Conservation (phyloP, 2,797 vertebrate species). For the Nannoperca obscura region DNA sequence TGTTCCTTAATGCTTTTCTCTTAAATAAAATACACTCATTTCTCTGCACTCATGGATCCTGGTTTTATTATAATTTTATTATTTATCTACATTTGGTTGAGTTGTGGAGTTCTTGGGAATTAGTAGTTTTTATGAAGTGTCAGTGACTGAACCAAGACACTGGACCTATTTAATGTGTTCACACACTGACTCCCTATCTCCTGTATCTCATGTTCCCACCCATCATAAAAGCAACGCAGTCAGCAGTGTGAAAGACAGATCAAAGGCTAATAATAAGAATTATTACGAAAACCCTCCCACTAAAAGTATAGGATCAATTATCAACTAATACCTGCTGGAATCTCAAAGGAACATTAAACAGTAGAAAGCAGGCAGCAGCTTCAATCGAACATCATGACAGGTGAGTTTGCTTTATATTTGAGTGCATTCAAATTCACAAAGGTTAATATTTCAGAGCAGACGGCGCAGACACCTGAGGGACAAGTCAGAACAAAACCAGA, state of each 20-base stretch:
- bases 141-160: neutral
- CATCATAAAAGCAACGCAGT: conserved; percentile 74
- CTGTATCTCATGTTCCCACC: conserved; percentile 55
- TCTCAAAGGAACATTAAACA: conserved; percentile 51
- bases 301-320: conserved; percentile 30
- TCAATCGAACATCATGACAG: conserved; percentile 69
- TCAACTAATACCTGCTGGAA: conserved; percentile 6
- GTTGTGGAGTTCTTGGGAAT: neutral
- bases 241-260: conserved; percentile 54
- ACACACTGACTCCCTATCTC: conserved; percentile 41
- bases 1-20: conserved; percentile 84
- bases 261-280: conserved; percentile 59
- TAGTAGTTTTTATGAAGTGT: conserved; percentile 44
- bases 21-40: conserved; percentile 88
- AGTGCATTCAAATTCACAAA: neutral
- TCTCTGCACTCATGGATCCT: conserved; percentile 68
- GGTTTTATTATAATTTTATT: conserved; percentile 10
- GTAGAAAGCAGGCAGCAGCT: conserved; percentile 11
- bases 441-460: neutral
- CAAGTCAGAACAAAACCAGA: neutral
- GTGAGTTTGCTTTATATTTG: conserved; percentile 64
- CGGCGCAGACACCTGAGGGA: neutral
- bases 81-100: neutral
- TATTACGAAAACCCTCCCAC: conserved; percentile 38
- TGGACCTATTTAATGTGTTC: too few relatives aligned